Evolutionary conservation across 2,797 vertebrate species (phyloP).

Genomic region (Telmatherina bonti): DNA sequence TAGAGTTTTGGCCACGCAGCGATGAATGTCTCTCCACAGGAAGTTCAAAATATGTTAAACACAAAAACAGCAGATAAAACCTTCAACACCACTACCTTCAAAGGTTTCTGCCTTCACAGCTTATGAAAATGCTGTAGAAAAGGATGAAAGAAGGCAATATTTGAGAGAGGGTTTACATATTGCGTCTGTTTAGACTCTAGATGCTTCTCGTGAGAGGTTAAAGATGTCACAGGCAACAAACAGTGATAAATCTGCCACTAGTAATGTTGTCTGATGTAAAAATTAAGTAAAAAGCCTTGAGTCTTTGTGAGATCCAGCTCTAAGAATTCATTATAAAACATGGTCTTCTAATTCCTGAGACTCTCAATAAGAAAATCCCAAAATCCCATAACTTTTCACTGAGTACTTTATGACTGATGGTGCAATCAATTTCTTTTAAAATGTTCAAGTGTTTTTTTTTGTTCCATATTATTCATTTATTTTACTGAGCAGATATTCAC

Average conservation of each 20-base stretch:
- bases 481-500: slow-evolving; percentile 63
- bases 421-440: slow-evolving; percentile 10
- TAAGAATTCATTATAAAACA: slow-evolving; percentile 22
- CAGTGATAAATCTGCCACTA: too few species aligned
- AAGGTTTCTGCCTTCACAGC: slow-evolving; percentile 31
- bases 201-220: too few species aligned
- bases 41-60: too few species aligned
- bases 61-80: slow-evolving; percentile 17
- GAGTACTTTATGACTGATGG: slow-evolving; percentile 38
- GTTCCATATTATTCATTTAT: slow-evolving; percentile 43
- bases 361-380: slow-evolving; percentile 33
- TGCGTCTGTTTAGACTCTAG: too few species aligned
- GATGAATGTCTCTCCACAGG: slow-evolving; percentile 13
- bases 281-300: too few species aligned
- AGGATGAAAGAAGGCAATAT: too few species aligned
- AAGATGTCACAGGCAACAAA: too few species aligned
- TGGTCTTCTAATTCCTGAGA: slow-evolving; percentile 32
- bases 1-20: slow-evolving; percentile 20
- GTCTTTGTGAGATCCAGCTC: background rate
- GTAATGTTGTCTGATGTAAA: too few species aligned
- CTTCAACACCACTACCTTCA: too few species aligned
- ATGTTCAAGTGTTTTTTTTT: slow-evolving; percentile 33
- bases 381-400: slow-evolving; percentile 23
- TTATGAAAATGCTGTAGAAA: background rate
- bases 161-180: too few species aligned